Base-by-base conservation (phyloP, 2,888 invertebrate genomes). In the Spodoptera picta region DNA sequence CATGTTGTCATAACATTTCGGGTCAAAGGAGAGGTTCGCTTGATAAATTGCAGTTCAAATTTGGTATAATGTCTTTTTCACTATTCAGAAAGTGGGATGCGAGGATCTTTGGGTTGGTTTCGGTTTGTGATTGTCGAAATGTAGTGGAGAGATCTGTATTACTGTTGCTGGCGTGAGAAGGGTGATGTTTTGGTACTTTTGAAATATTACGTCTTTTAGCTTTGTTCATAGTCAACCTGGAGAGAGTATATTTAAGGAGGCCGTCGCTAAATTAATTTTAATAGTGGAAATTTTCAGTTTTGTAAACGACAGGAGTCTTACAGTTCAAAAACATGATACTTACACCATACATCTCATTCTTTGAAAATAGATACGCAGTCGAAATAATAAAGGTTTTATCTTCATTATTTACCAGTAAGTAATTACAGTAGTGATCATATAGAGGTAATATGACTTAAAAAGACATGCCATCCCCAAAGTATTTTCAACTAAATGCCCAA, bases 21-120 rank as follows among this genome's bases (percentile, higher is more conserved):
- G 92, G 92, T 92, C 92, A 92, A 92, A 93, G 90, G 87, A 80
- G 88, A 79, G 91, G 92, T 90, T 91, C 90, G 85, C 81, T 90
- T 93, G 94, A 94, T 94, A 93, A 92, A 94, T 94, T 93, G 93
- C 91, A 90, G 87, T 92, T 92, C 87, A 89, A 93, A 94, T 92
- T 91, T 89, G 89, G 91, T 85, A 93, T 94, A 93, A 94, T 94
- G 94, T 94, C 94, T 94, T 93, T 94, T 94, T 94, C 94, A 93
- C 90, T 88, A 92, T 90, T 90, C 90, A 81, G 53, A 48, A 31
- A n/a, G 65, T 59, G 62, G 79, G 84, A 93, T 93, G 90, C 88
- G 85, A 89, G 83, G 85, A 86, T 88, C 87, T 80, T 79, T 72
- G 79, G 36, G 36, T 79, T 76, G 85, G 88, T 85, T 84, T 80